Evolutionary conservation across 2,113 vertebrate species (phyloP), one percentile per base, ranked within the genome.

Genomic region (Carollia perspicillata): DNA sequence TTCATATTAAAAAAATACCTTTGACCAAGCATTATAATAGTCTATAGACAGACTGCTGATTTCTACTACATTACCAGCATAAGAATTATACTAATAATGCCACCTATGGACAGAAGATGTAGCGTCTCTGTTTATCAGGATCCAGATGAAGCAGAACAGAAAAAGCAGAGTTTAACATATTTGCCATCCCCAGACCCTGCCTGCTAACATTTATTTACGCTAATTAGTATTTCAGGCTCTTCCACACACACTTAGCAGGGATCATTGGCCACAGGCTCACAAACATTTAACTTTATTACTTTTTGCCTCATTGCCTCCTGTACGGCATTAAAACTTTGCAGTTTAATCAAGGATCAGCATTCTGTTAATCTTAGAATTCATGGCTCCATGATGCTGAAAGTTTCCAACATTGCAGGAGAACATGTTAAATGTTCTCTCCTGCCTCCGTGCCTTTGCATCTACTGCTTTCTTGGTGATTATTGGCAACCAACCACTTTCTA

Each of bases 231-330:
- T 91, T 92, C 88, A 80, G 63, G 68, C 60, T 81, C 88, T 58
- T 40, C 49, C 37, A 44, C 33, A 69, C 47, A 68, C 33, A 30
- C 47, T 94, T 88, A 84, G 51, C 60, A 79, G 10, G 33, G 94
- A 69, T 92, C 92, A 80, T 55, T 81, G 65, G 84, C 58, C 66
- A 88, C 37, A 94, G 79, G 13, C 75, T 85, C 3, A 3, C 71
- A 81, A 71, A 72, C 80, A 88, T 93, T 97, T 93, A 75, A 68
- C 80, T 84, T 88, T 81, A 96, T 95, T 97, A 80, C 47, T 55
- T 94, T 89, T 93, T 85, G 88, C 81, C 71, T 95, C 89, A 4
- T 94, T 85, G 84, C 78, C 81, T 96, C 81, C 1, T 85, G 84
- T 77, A 90, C 92, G 81, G 94, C 85, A 93, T 96, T 75, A 96